phyloP scores from a whole-genome alignment of 1,140 invertebrate species.

The Drosophila albomicans region DNA sequence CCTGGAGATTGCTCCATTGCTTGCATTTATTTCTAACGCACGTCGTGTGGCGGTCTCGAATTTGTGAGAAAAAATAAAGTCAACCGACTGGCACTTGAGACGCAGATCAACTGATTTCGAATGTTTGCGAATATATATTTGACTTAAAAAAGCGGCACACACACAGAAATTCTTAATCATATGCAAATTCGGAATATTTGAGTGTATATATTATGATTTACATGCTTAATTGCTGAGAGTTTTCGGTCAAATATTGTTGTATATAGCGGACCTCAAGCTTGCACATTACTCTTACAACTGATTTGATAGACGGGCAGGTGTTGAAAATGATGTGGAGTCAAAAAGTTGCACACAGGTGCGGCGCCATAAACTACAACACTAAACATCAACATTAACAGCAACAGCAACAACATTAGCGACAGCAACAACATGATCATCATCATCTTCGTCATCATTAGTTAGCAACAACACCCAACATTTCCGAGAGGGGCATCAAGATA shows the following conservation, averaged over 20 bases:
- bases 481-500: slow-evolving; percentile 36
- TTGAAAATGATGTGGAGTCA: slow-evolving; percentile 28
- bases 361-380: slow-evolving; percentile 6
- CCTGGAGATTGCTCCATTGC: slow-evolving; percentile 30
- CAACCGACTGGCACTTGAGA: slow-evolving; percentile 64
- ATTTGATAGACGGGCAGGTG: slow-evolving; percentile 39
- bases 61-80: slow-evolving; percentile 29
- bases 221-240: slow-evolving; percentile 43
- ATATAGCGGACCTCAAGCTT: slow-evolving; percentile 20
- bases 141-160: slow-evolving; percentile 23
- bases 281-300: slow-evolving; percentile 43
- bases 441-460: background rate
- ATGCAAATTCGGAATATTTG: slow-evolving; percentile 53
- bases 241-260: slow-evolving; percentile 23
- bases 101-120: slow-evolving; percentile 71
- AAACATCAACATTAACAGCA: background rate
- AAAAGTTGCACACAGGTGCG: slow-evolving; percentile 37
- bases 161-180: slow-evolving; percentile 52
- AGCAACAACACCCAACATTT: slow-evolving; percentile 27
- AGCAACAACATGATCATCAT: background rate
- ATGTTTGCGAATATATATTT: slow-evolving; percentile 53
- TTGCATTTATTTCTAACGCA: slow-evolving; percentile 26
- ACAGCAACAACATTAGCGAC: background rate
- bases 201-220: slow-evolving; percentile 50
- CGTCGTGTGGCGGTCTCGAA: slow-evolving; percentile 8